These are phyloP conservation scores for Peromyscus californicus DNA, from an alignment of 2,113 vertebrate species.

Conservation along the genomic window DNA sequence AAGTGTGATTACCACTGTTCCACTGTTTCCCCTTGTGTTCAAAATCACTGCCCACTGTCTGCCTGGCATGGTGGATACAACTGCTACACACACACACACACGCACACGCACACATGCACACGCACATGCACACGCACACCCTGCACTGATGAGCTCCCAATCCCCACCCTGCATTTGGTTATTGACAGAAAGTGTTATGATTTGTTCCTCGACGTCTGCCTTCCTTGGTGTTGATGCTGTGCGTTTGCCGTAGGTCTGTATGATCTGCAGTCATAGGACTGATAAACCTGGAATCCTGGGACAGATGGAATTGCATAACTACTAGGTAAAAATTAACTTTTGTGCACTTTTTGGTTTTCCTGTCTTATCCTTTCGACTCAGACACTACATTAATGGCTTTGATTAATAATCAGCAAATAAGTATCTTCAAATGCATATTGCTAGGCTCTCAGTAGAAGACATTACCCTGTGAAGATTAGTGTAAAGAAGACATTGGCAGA, in stretches of 20 bases:
- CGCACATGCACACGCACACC: neutral
- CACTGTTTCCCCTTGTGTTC: neutral
- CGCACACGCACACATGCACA: no score
- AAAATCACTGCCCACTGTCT: fast-evolving
- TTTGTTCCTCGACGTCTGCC: neutral
- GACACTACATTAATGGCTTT: fast-evolving
- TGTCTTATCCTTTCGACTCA: fast-evolving
- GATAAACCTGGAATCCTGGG: neutral
- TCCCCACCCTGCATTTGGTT: no score
- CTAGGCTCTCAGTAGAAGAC: neutral
- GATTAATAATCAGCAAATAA: fast-evolving
- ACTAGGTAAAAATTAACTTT: fast-evolving
- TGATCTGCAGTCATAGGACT: fast-evolving
- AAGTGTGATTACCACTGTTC: fast-evolving
- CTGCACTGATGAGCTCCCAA: neutral
- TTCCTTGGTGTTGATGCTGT: neutral
- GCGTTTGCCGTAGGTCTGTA: no score
- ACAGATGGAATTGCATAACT: fast-evolving
- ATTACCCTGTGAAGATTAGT: neutral
- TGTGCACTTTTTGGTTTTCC: neutral
- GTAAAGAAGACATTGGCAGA: neutral
- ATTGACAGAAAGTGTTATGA: fast-evolving
- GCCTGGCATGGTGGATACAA: fast-evolving
- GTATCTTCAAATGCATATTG: fast-evolving
- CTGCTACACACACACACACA: neutral